Evolutionary conservation across 2,888 invertebrate genomes (phyloP), one percentile per base, ranked within the genome.

Genomic region (Sicus ferrugineus): DNA sequence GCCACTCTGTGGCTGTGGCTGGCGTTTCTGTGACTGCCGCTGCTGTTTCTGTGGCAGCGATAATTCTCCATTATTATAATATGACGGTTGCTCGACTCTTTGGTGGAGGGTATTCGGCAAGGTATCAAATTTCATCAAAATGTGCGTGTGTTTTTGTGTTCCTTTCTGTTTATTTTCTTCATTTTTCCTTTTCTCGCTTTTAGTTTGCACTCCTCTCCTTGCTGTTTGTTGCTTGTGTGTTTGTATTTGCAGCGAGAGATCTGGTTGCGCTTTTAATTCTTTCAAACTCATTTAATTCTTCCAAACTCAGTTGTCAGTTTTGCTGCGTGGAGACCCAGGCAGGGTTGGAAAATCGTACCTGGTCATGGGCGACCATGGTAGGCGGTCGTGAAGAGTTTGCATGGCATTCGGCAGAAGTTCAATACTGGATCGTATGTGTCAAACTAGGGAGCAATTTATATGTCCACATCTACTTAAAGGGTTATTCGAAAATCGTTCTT

Each of bases 111-210:
- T 52, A 72, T 62, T 65, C 66, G 59, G 50, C 67, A 72, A 72
- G 61, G 48, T 70, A 72, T 72, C 72, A 66, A 68, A 68, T 72
- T 72, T 68, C 72, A 72, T 61, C 68, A 72, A 68, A 59, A 72
- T 70, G 70, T 70, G 70, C 72, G 68, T 66, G 68, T 68, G 58
- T 65, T 42, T 69, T 59, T 42, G 30, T 54, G 52, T 65, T 26
- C n/a, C 58, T 58, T 65, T 42, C 31, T 28, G 9, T 69, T 61
- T 38, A 58, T 52, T 58, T 21, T 69, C 23, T 28, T 68, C 14
- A 52, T 38, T 68, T 63, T 21, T 48, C 30, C 50, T 30, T 38
- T 54, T n/a, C n/a, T n/a, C n/a, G 42, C 30, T 68, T 63, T 21
- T 48, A 21, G 46, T 30, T 31, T 59, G 64, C 64, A 26, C 3